Percentiles rank a stretch among this genome's conserved stretches.
These are phyloP conservation scores for Cebuella pygmaea DNA, from an alignment of 2,797 vertebrate genomes.

Conservation along the genomic window DNA sequence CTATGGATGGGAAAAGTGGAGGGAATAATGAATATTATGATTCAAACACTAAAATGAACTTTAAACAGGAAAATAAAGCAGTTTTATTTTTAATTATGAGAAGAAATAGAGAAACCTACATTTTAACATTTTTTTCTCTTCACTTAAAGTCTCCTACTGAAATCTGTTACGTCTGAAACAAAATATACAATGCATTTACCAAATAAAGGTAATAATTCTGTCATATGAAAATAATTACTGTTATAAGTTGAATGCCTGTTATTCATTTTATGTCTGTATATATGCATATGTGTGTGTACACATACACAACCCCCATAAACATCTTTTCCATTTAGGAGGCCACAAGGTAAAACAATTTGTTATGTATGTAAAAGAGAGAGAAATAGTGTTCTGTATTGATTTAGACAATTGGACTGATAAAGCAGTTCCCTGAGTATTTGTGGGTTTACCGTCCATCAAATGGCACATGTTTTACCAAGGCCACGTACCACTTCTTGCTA, in stretches of 20 bases:
- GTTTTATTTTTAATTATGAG: background rate
- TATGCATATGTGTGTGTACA: rapidly evolving
- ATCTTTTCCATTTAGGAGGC: background rate
- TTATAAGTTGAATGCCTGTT: background rate
- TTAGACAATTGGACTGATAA: background rate
- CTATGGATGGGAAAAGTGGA: background rate
- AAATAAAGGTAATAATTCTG: background rate
- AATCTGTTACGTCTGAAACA: background rate
- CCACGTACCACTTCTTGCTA: background rate
- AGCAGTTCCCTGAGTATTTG: background rate
- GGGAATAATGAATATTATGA: background rate
- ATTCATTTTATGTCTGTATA: background rate
- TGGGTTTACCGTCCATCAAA: background rate
- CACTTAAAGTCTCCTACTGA: background rate
- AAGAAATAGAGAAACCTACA: background rate
- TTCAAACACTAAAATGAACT: background rate
- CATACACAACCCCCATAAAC: rapidly evolving
- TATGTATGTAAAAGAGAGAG: background rate
- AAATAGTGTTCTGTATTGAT: background rate
- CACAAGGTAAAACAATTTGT: background rate
- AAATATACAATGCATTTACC: background rate
- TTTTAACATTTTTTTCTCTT: background rate
- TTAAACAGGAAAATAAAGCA: background rate
- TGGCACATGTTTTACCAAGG: background rate
- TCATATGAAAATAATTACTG: background rate